Percentiles rank a stretch among this genome's conserved stretches.
Conservation (phyloP, 2,888 invertebrate genomes). For the Synergus gifuensis region DNA sequence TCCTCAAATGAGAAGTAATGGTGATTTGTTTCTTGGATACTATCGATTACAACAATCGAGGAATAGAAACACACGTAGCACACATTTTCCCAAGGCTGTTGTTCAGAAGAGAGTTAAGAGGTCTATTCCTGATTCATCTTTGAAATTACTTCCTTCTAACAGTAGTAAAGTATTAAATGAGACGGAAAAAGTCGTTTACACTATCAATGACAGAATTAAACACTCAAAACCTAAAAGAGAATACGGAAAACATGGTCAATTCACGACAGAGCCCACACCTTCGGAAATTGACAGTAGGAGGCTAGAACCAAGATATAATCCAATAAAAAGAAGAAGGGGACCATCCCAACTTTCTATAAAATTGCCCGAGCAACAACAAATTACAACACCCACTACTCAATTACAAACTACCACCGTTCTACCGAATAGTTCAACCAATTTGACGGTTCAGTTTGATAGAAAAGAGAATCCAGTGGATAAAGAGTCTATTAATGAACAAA, state of each 20-base stretch:
- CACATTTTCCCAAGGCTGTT: neutral
- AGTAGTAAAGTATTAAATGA: neutral
- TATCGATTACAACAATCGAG: neutral
- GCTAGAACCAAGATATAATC: constrained; percentile 69
- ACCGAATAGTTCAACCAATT: neutral
- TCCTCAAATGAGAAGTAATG: neutral
- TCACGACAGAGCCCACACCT: neutral
- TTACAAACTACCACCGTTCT: neutral
- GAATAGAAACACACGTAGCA: neutral
- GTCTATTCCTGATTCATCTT: too few relatives aligned
- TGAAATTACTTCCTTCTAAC: too few relatives aligned
- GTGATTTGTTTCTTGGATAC: neutral
- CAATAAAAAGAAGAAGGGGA: constrained; percentile 48
- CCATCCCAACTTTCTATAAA: constrained; percentile 12
- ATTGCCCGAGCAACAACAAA: neutral
- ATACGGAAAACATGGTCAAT: constrained; percentile 49
- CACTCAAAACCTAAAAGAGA: constrained; percentile 60
- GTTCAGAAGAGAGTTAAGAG: too few relatives aligned
- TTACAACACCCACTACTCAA: neutral
- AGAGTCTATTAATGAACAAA: neutral
- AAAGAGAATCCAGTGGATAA: neutral
- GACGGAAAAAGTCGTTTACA: constrained; percentile 57
- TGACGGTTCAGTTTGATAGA: neutral
- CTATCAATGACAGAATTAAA: constrained; percentile 62
- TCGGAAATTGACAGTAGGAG: constrained; percentile 58